Evolutionary conservation across 2,888 invertebrate genomes (phyloP).

Genomic region (Leucophora obtusa): DNA sequence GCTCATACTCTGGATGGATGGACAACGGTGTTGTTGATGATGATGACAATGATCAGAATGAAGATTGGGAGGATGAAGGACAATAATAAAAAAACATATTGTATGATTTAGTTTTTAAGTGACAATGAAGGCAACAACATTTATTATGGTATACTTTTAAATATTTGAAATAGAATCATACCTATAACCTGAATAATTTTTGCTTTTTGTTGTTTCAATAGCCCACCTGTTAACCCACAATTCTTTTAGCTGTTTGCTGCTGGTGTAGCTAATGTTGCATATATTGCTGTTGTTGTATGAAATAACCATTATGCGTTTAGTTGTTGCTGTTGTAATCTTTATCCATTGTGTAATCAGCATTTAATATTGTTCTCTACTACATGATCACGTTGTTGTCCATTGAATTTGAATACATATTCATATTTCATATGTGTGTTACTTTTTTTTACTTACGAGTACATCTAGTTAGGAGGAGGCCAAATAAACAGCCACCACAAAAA

Average conservation of each 20-base stretch:
- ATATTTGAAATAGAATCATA: constrained; percentile 40
- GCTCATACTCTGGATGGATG: constrained; percentile 1
- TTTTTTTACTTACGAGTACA: not conserved
- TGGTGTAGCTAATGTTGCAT: not conserved
- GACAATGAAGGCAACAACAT: constrained; percentile 36
- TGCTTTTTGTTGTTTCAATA: constrained; percentile 7
- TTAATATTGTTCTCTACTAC: constrained; percentile 63
- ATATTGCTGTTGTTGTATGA: not conserved
- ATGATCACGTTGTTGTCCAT: constrained; percentile 30
- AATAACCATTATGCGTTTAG: constrained; percentile 37
- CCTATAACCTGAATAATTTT: constrained; percentile 12
- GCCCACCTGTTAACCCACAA: constrained; percentile 58
- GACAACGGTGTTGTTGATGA: constrained; percentile 21
- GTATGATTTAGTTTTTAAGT: constrained; percentile 35
- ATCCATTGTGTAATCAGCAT: constrained; percentile 64
- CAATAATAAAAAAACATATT: constrained; percentile 5
- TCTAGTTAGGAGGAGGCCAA: constrained; percentile 9
- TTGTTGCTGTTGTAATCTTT: constrained; percentile 17
- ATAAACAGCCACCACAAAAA: not conserved
- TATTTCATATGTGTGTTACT: constrained; percentile 14
- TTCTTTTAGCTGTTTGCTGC: not conserved
- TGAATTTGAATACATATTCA: constrained; percentile 45
- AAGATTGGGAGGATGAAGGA: constrained; percentile 18
- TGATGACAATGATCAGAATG: not conserved
- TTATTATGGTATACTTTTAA: constrained; percentile 37